phyloP scores from a whole-genome alignment of 2,888 invertebrate species.

The Phyto melanocephala region DNA sequence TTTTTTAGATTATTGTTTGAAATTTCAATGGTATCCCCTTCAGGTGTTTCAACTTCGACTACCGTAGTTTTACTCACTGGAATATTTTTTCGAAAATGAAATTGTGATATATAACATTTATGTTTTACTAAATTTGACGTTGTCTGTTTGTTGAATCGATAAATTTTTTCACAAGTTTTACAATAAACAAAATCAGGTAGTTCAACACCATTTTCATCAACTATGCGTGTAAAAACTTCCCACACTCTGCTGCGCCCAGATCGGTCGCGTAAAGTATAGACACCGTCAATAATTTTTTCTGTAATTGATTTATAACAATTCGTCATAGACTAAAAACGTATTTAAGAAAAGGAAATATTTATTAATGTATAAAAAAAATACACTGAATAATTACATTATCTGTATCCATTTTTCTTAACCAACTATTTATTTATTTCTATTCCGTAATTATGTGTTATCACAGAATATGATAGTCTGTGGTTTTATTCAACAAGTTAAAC shows the following conservation, averaged over 20 bases:
- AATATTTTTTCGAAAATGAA: too few species aligned
- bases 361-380: too few species aligned
- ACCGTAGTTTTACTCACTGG: too few species aligned
- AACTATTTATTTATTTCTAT: too few species aligned
- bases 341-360: too few species aligned
- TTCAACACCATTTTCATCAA: background rate
- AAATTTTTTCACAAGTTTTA: background rate
- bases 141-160: background rate
- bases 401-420: too few species aligned
- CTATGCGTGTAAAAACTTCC: background rate
- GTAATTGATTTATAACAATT: background rate
- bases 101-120: background rate
- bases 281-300: background rate
- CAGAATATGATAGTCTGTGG: too few species aligned
- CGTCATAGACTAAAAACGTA: too few species aligned
- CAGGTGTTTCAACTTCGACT: background rate
- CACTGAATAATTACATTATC: too few species aligned
- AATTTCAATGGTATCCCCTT: background rate
- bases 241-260: background rate
- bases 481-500: too few species aligned
- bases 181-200: background rate
- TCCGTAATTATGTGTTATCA: too few species aligned
- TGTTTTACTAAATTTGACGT: slow-evolving; percentile 27
- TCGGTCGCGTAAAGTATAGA: background rate
- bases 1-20: background rate